Percentiles rank a stretch among this genome's conserved stretches.
phyloP scores from a whole-genome alignment of 1,140 invertebrate genomes.

The Drosophila sp. region DNA sequence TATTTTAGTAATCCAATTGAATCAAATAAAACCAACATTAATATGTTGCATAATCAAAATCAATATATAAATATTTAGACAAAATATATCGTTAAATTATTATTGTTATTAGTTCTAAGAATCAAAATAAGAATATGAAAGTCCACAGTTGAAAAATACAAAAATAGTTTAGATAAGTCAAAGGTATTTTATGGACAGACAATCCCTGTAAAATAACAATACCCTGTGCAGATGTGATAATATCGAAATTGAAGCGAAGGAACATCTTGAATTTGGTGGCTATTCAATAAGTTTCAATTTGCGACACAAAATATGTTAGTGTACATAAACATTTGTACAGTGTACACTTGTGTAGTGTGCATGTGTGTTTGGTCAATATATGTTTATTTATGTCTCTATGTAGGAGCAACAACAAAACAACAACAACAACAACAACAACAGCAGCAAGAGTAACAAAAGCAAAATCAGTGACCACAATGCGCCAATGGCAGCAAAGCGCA shows the following conservation, averaged over 20 bases:
- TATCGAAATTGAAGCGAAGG: neutral
- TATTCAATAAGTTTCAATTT: conserved; percentile 34
- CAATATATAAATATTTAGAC: no score
- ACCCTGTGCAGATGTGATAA: neutral
- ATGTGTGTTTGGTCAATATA: conserved; percentile 31
- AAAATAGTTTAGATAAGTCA: no score
- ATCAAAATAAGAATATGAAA: no score
- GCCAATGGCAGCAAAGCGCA: conserved; percentile 43
- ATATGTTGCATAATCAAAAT: no score
- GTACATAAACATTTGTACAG: neutral
- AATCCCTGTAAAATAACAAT: neutral
- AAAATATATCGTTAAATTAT: no score
- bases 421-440: conserved; percentile 1
- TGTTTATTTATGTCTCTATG: conserved; percentile 41
- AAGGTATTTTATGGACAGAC: no score
- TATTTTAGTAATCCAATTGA: no score
- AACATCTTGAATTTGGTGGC: conserved; percentile 28
- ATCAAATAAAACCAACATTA: no score
- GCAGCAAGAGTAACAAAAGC: neutral
- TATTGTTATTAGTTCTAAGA: no score
- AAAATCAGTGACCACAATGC: conserved; percentile 34
- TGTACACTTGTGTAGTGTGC: no score
- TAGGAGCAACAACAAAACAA: conserved; percentile 1
- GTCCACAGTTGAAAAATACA: no score
- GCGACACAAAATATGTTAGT: conserved; percentile 36